Conservation (phyloP, 2,888 invertebrate species). For the Drosophila kanekoi region DNA sequence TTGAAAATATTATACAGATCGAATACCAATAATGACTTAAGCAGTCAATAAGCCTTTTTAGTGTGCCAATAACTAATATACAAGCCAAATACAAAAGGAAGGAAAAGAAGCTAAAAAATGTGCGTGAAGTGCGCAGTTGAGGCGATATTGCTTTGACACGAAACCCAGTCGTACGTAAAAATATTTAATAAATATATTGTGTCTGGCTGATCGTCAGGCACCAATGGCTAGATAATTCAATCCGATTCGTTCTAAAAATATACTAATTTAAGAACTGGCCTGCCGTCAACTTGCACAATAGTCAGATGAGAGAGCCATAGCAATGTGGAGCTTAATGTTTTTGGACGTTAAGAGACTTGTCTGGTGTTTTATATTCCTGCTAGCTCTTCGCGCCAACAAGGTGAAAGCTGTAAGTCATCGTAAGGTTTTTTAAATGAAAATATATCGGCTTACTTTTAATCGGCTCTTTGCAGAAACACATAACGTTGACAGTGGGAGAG, state of each 20-base stretch:
- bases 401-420: constrained; percentile 18
- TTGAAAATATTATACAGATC: too few relatives aligned
- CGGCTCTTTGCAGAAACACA: constrained; percentile 30
- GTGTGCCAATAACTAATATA: too few relatives aligned
- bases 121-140: constrained; percentile 53
- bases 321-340: background rate
- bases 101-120: constrained; percentile 14
- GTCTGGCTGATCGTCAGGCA: constrained; percentile 1
- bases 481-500: constrained; percentile 32
- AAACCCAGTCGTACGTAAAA: background rate
- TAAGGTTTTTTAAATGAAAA: background rate
- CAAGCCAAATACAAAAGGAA: constrained; percentile 9
- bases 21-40: too few relatives aligned
- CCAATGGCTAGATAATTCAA: constrained; percentile 1
- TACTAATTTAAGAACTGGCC: background rate
- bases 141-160: constrained; percentile 10
- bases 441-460: background rate
- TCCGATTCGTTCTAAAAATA: background rate
- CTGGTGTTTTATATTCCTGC: background rate
- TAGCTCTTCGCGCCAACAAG: background rate
- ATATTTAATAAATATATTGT: constrained; percentile 1
- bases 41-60: too few relatives aligned
- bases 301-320: background rate
- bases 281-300: background rate
- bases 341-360: constrained; percentile 1